Conservation (phyloP, 1,140 invertebrate genomes). For the Saxidomus purpurata region DNA sequence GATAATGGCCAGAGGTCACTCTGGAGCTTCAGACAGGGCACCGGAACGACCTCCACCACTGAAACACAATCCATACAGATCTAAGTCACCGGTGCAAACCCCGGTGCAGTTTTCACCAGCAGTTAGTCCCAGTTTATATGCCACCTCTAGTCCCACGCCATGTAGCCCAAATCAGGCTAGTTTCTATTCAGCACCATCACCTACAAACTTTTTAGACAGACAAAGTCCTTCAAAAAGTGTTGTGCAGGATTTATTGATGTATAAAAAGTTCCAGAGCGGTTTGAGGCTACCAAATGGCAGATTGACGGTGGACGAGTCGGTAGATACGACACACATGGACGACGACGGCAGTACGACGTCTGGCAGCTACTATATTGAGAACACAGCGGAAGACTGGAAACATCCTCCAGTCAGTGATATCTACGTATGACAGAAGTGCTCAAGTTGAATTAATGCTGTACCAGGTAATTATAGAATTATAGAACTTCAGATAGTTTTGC, state of each 20-base stretch:
- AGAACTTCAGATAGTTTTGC: no score
- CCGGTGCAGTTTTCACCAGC: conserved; percentile 36
- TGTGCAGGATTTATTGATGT: conserved; percentile 64
- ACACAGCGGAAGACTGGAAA: conserved; percentile 40
- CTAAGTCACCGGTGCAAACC: conserved; percentile 43
- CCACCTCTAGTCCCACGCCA: conserved; percentile 60
- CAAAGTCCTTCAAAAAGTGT: conserved; percentile 60
- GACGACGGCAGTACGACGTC: conserved; percentile 53
- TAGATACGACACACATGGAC: conserved; percentile 57
- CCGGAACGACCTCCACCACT: conserved; percentile 59
- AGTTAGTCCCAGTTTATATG: conserved; percentile 41
- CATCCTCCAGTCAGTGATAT: conserved; percentile 58
- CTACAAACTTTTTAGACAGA: conserved; percentile 33
- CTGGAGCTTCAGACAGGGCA: background rate
- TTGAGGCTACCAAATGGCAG: conserved; percentile 5
- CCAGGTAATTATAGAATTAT: background rate
- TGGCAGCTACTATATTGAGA: conserved; percentile 63
- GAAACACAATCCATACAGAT: conserved; percentile 55
- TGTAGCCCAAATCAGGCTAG: conserved; percentile 41
- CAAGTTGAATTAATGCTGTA: background rate
- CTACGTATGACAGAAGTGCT: conserved; percentile 33
- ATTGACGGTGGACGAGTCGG: conserved; percentile 45
- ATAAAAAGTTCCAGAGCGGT: conserved; percentile 67
- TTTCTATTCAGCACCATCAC: conserved; percentile 25
- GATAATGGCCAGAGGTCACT: conserved; percentile 46